Conservation (phyloP, 2,113 vertebrate species). For the Amphiprion ocellaris region DNA sequence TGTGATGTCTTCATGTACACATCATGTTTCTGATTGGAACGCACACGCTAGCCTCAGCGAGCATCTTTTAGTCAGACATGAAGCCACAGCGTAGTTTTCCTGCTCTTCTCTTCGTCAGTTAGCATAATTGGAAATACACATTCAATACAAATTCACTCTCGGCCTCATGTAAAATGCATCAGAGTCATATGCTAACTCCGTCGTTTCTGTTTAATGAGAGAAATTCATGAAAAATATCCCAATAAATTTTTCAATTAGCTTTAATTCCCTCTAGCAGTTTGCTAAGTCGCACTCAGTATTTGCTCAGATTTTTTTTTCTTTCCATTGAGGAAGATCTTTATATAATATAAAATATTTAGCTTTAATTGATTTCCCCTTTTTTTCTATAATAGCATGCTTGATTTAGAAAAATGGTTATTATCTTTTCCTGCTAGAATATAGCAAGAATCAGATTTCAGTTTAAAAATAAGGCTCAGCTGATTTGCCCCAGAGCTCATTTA, state of each 20-base stretch:
- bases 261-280: constrained; percentile 79
- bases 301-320: constrained; percentile 61
- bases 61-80: constrained; percentile 30
- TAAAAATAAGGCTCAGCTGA: not conserved
- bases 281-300: constrained; percentile 70
- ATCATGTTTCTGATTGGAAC: constrained; percentile 48
- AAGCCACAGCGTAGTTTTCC: constrained; percentile 40
- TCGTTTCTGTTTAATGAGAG: constrained; percentile 85
- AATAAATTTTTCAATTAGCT: constrained; percentile 80
- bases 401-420: constrained; percentile 34
- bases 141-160: constrained; percentile 73
- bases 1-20: constrained; percentile 36
- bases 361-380: constrained; percentile 66
- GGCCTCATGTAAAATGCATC: constrained; percentile 81
- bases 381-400: constrained; percentile 27
- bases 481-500: constrained; percentile 36
- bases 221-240: constrained; percentile 80
- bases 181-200: constrained; percentile 77
- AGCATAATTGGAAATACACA: constrained; percentile 81
- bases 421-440: constrained; percentile 8
- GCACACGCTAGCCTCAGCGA: constrained; percentile 39
- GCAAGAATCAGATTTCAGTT: constrained; percentile 20
- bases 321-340: constrained; percentile 53
- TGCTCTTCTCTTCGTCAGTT: constrained; percentile 48
- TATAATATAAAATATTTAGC: constrained; percentile 72